These are phyloP conservation scores for Drosophila anomelani DNA, from an alignment of 2,888 invertebrate genomes.

Conservation along the genomic window DNA sequence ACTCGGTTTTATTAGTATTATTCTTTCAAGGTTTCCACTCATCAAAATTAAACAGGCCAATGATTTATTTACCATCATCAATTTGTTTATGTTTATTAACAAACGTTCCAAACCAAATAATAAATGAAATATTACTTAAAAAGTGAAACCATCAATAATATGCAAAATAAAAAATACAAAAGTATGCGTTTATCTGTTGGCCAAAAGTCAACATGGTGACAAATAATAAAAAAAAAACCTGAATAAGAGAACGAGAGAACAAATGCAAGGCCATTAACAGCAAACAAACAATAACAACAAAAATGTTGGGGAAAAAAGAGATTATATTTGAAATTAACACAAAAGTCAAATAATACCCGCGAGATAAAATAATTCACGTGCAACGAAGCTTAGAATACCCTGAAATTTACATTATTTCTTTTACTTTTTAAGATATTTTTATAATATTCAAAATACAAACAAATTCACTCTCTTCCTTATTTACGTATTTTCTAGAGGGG, in stretches of 20 bases:
- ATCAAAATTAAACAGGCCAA: neutral
- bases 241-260: constrained; percentile 1
- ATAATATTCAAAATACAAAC: neutral
- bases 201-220: constrained; percentile 48
- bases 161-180: constrained; percentile 15
- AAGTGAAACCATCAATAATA: constrained; percentile 39
- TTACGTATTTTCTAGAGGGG: no score
- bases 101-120: constrained; percentile 33
- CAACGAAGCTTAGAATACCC: neutral
- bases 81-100: constrained; percentile 9
- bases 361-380: neutral
- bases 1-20: neutral
- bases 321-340: constrained; percentile 1
- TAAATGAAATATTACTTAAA: constrained; percentile 56
- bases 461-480: neutral
- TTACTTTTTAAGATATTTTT: neutral
- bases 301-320: constrained; percentile 3
- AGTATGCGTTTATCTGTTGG: constrained; percentile 35
- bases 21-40: neutral
- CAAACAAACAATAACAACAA: constrained; percentile 24
- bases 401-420: neutral
- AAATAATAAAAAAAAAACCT: neutral
- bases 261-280: constrained; percentile 54
- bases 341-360: constrained; percentile 6
- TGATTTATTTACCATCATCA: constrained; percentile 18